Evolutionary conservation across 2,113 vertebrate genomes (phyloP), one percentile per base, ranked within the genome.

Genomic region (Edolisoma coerulescens): DNA sequence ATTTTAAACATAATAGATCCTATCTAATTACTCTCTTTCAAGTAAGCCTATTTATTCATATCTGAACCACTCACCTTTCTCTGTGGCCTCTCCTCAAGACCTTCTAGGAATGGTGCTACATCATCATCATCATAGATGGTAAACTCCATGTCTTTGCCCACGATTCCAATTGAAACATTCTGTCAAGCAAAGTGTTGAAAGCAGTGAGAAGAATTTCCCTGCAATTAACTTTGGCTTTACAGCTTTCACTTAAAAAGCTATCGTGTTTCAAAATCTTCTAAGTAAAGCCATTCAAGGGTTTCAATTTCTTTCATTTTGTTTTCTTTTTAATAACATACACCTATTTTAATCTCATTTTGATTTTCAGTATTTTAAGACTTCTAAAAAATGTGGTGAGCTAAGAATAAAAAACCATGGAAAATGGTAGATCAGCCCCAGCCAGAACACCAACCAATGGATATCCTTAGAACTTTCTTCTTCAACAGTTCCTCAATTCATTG

Each of bases 121-220:
- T 99, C 99, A 64, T 99, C 98, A n/a, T 99, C 99, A 7, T 99
- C 99, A 61, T 99, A 99, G 95, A 99, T 99, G 27, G 97, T 99
- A 81, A 99, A 99, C 97, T 99, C 99, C 98, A 99, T 98, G 19
- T 99, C 99, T 96, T 99, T 99, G 20, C 99, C 99, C 97, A 99
- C 99, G 83, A 99, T 99, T 93, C 99, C 99, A 87, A 99, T 98
- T 87, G 99, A 99, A 95, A 99, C 99, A 84, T 99, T 99, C 99
- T 99, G 96, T 70, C 52, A 91, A 93, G 21, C 12, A 63, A 44
- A 94, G 33, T 45, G 79, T 74, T 50, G 44, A 69, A 67, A 82
- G 9, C 53, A 79, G 27, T 87, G 44, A 95, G 63, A 85, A 70
- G 22, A 15, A 13, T 17, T 90, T 61, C 76, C 52, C 27, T 75